Conservation (phyloP, 2,113 vertebrate species). For the Pithys albifrons region DNA sequence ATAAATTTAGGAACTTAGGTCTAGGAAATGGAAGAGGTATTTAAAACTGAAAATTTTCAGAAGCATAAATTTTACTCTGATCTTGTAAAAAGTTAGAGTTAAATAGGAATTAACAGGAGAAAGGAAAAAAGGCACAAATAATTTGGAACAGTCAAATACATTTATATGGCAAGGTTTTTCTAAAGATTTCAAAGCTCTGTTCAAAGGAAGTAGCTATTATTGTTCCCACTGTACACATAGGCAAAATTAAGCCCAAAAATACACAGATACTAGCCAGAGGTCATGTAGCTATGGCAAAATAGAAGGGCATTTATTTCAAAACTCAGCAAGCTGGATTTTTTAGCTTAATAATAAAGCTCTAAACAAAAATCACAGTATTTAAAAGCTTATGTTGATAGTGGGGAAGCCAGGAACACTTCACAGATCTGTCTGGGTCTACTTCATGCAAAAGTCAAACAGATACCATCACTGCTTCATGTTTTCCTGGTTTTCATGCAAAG, state of each 20-base stretch:
- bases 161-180: background rate
- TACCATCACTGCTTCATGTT: background rate
- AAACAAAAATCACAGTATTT: background rate
- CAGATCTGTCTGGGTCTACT: background rate
- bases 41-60: background rate
- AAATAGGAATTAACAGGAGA: background rate
- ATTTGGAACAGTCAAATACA: background rate
- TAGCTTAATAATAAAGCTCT: background rate
- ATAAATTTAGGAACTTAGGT: background rate
- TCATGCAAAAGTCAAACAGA: background rate
- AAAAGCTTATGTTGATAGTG: background rate
- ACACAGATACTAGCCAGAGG: background rate
- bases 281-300: background rate
- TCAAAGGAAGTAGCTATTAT: background rate
- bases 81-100: background rate
- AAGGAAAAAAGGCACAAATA: background rate
- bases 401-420: background rate
- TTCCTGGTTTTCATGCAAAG: background rate
- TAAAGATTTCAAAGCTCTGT: background rate
- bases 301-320: background rate
- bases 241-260: slow-evolving; percentile 3
- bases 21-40: background rate
- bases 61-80: background rate
- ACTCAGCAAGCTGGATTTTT: background rate
- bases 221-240: background rate